phyloP scores from a whole-genome alignment of 2,113 vertebrate genomes.

The Petroica traversi region DNA sequence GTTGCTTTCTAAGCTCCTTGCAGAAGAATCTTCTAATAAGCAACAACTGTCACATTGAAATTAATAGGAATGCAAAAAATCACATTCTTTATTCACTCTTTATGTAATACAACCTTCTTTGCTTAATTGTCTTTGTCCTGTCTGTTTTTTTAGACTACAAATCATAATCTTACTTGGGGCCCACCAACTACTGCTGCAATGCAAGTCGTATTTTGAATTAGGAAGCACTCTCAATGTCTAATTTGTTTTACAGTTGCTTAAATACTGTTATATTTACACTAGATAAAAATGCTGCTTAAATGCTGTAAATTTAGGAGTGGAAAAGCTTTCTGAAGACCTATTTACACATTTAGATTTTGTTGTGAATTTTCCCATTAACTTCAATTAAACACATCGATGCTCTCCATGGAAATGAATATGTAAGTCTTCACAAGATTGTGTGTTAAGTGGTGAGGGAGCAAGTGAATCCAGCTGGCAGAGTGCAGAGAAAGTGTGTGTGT shows the following conservation, averaged over 20 bases:
- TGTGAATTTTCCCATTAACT: not conserved
- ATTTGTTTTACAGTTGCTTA: not conserved
- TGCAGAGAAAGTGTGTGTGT: not conserved
- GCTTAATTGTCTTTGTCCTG: not conserved
- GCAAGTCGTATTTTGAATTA: not conserved
- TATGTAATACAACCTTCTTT: not conserved
- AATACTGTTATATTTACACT: not conserved
- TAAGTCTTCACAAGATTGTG: not conserved
- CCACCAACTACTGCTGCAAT: not conserved
- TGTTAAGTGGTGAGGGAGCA: not conserved
- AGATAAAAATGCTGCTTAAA: not conserved
- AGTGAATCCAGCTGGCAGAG: not conserved
- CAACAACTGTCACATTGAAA: not conserved
- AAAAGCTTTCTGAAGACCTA: not conserved
- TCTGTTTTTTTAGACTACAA: not conserved
- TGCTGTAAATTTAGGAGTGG: not conserved
- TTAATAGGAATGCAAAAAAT: not conserved
- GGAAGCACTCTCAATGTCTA: not conserved
- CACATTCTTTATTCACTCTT: not conserved
- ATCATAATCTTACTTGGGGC: not conserved
- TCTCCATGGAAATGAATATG: not conserved
- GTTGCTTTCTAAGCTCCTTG: not conserved
- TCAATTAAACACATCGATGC: not conserved
- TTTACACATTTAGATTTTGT: not conserved
- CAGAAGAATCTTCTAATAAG: not conserved